Evolutionary conservation across 2,797 vertebrate genomes (phyloP), one percentile per base, ranked within the genome.

Genomic region (Coendou prehensilis): DNA sequence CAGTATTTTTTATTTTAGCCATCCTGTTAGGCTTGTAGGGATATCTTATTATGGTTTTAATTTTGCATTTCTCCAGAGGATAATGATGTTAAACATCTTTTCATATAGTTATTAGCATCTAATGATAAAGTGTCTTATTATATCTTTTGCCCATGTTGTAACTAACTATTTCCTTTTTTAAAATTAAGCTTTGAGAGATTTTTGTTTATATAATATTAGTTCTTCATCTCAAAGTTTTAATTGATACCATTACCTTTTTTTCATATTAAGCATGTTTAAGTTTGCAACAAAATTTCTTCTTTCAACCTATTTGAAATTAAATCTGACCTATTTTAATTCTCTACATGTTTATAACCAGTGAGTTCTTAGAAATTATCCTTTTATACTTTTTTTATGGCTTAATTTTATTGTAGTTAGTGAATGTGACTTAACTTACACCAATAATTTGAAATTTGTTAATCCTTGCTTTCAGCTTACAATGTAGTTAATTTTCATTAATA

Each of bases 231-330:
- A 76, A 87, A 57, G 54, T 88, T 79, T 87, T 61, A 81, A 59
- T 37, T 82, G 18, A 76, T 91, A 33, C 23, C 11, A 26, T 90
- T 82, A 91, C 15, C 30, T 23, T 73, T 75, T 73, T 69, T 61
- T 69, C 4, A 78, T 87, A 30, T 56, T 91, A 83, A 91, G 45
- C 37, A 73, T 50, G 26, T 93, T 87, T 54, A 45, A 63, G 69
- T 83, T 94, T 63, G 41, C 71, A 96, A 61, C 59, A 94, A n/a
- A 45, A 83, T 71, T 78, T 87, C 52, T 57, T 78, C 50, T 64
- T 86, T 63, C 18, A 89, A 17, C 6, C 41, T 47, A 50, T 76
- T 76, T 76, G 26, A 50, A 50, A 28, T 50, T 76, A 23, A 50
- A 50, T 30, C 41, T 47, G 45, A 76, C 45, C 45, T 47, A 76